Evolutionary conservation across 2,888 invertebrate genomes (phyloP).

Genomic region (Adela reaumurella): DNA sequence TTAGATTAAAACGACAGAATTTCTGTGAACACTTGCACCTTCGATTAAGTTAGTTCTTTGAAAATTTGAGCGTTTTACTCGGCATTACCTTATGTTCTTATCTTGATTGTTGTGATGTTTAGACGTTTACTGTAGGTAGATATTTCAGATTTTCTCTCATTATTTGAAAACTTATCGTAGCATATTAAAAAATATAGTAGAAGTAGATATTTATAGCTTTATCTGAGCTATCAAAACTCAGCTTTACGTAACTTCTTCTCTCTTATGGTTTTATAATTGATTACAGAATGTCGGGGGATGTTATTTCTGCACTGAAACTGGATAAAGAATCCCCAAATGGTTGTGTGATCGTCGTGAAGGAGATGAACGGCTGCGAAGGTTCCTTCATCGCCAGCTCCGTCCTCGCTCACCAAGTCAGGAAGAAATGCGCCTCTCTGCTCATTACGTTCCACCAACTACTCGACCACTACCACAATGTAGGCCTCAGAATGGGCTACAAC

Average conservation of each 20-base stretch:
- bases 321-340: conserved; percentile 52
- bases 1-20: no score
- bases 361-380: conserved; percentile 67
- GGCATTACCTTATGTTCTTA: no score
- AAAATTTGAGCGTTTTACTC: no score
- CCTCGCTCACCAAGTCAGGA: conserved; percentile 59
- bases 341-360: conserved; percentile 63
- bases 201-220: not conserved
- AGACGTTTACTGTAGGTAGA: no score
- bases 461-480: conserved; percentile 70
- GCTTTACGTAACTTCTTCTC: no score
- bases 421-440: conserved; percentile 57
- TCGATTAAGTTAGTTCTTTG: no score
- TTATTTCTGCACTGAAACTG: conserved; percentile 62
- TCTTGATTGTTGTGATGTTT: no score
- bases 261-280: not conserved
- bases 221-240: not conserved
- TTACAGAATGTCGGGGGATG: conserved; percentile 60
- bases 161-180: no score
- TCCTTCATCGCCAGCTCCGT: conserved; percentile 69
- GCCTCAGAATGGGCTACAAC: conserved; percentile 71
- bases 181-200: not conserved
- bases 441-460: conserved; percentile 68
- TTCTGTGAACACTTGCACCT: no score
- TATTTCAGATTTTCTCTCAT: no score